Base-by-base conservation (phyloP, 2,888 invertebrate species). In the Drosophila paucipuncta region DNA sequence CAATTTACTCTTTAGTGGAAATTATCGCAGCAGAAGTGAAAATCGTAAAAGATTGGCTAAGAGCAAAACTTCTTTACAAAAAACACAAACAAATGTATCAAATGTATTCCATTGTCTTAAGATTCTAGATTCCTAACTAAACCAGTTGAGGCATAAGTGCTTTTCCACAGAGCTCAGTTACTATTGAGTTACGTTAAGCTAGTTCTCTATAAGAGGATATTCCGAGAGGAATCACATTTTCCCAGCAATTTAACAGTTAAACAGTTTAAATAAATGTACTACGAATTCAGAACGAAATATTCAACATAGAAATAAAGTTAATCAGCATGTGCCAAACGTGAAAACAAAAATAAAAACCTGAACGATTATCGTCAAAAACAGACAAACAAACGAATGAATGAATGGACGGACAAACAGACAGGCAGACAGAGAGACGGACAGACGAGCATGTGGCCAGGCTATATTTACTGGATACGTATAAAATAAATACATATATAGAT, bases 261-360 rank as follows among this genome's bases (percentile, higher is more conserved):
- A 22, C 22, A 43, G 43, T 13, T 43, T 1, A 13, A 47, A 22
- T 13, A 47, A 22, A 25, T 16, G 7, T 16, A 47, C 9, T 9
- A 25, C 9, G 7, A 47, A 25, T 25, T 11, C 22, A 11, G 11
- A 43, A 22, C 43, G 1, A 43, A 22, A 13, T 47, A 18, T 25
- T 2, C 9, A 47, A 9, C 37, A 28, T 18, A 55, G 28, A 16
- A 35, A 53, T 52, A 16, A n/a, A 13, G 37, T 18, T 55, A 55
- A 37, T 55, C 25, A 18, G 37, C 37, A 11, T 37, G 13, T 55
- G 55, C 55, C 18, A 43, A 43, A 43, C 43, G 43, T 43, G 41
- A 5, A 11, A n/a, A 22, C 41, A 11, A 22, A 11, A 43, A 43
- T 43, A 43, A 6, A 43, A 43, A 43, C 11, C 22, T 22, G 1